Evolutionary conservation across 2,888 invertebrate genomes (phyloP).

Genomic region (Nephrotoma guestfalica): DNA sequence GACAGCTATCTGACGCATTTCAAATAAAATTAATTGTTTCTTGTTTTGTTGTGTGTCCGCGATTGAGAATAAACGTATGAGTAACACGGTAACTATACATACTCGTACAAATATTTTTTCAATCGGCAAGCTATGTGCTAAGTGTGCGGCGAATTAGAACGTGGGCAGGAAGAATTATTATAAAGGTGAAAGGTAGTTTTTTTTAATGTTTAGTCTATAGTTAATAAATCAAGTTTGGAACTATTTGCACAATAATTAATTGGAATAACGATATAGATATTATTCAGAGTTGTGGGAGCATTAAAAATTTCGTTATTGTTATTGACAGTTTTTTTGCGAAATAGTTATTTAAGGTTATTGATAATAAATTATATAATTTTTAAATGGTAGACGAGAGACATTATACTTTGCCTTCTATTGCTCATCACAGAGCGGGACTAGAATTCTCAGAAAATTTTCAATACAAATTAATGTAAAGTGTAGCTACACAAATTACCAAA

Average conservation of each 20-base stretch:
- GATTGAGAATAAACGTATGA: not conserved
- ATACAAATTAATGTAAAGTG: too few species aligned
- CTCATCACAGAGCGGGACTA: too few species aligned
- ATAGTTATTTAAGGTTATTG: too few species aligned
- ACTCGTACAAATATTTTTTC: not conserved
- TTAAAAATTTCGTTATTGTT: too few species aligned
- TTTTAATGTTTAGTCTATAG: not conserved
- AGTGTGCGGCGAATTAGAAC: not conserved
- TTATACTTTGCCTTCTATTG: too few species aligned
- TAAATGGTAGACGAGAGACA: too few species aligned
- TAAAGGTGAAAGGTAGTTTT: not conserved
- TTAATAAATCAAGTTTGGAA: not conserved
- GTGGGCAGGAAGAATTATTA: not conserved
- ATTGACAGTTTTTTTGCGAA: too few species aligned
- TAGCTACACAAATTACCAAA: too few species aligned
- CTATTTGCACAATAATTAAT: not conserved
- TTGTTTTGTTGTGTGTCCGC: not conserved
- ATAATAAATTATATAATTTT: too few species aligned
- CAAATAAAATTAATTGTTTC: not conserved
- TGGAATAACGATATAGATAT: not conserved
- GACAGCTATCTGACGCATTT: not conserved
- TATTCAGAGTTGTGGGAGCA: too few species aligned
- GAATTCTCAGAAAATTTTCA: too few species aligned
- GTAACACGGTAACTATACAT: not conserved
- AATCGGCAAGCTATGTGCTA: not conserved